These are phyloP conservation scores for Ophion slaviceki DNA, from an alignment of 2,888 invertebrate species.

Conservation along the genomic window DNA sequence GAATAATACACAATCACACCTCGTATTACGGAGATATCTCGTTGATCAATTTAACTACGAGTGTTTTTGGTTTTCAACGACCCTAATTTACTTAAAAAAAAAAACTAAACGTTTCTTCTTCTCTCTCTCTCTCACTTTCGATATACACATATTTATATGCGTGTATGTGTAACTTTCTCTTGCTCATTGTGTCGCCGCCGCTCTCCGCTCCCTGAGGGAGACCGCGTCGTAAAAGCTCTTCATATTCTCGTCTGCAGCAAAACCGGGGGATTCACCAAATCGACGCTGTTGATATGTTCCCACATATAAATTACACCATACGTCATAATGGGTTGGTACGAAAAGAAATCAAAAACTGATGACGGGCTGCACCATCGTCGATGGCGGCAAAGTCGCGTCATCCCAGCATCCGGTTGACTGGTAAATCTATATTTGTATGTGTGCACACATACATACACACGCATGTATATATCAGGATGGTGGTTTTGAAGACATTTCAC, in stretches of 20 bases:
- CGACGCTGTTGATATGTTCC: slow-evolving; percentile 14
- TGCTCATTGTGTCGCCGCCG: no score
- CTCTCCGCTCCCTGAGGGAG: slow-evolving; percentile 11
- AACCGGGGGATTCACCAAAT: slow-evolving; percentile 40
- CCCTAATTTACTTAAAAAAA: not conserved
- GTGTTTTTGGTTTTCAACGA: slow-evolving; percentile 27
- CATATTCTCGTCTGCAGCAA: slow-evolving; percentile 16
- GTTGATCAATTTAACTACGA: slow-evolving; percentile 1
- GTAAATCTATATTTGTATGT: slow-evolving; percentile 11
- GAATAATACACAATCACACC: slow-evolving; percentile 40
- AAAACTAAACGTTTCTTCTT: not conserved
- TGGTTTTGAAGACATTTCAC: not conserved
- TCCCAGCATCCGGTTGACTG: slow-evolving; percentile 65
- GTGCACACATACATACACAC: not conserved
- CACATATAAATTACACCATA: slow-evolving; percentile 49
- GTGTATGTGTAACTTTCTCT: slow-evolving; percentile 7
- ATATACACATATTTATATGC: not conserved
- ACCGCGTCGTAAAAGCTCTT: slow-evolving; percentile 25
- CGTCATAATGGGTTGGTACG: slow-evolving; percentile 27
- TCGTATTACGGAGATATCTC: slow-evolving; percentile 7
- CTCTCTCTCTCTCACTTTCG: not conserved
- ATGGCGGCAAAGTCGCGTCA: slow-evolving; percentile 60
- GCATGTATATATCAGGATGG: not conserved
- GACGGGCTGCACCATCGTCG: slow-evolving; percentile 51
- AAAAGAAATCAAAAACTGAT: slow-evolving; percentile 23